Evolutionary conservation across 2,113 vertebrate genomes (phyloP).

Genomic region (Leucopsar rothschildi): DNA sequence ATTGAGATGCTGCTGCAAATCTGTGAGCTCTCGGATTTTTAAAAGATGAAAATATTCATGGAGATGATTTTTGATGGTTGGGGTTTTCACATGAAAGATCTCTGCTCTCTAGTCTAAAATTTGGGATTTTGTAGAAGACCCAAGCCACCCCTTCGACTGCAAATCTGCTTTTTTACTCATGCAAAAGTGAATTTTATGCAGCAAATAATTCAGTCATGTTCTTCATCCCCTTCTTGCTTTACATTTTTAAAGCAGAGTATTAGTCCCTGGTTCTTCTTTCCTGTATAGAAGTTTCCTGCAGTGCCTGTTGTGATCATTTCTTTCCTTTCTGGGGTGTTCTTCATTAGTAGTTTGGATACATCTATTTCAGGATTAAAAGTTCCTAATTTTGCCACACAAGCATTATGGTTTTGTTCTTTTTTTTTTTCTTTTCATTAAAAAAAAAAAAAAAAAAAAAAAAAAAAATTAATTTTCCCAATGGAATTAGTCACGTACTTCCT

Average conservation of each 20-base stretch:
- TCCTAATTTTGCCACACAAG: background rate
- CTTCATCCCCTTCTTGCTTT: background rate
- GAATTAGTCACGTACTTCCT: background rate
- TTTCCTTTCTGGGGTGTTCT: background rate
- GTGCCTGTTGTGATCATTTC: background rate
- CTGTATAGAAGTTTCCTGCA: background rate
- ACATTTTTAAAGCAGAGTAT: background rate
- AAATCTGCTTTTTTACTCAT: background rate
- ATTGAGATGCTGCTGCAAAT: background rate
- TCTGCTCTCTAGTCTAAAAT: background rate
- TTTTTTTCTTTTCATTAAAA: background rate
- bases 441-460: background rate
- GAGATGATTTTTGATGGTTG: background rate
- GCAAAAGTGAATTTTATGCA: background rate
- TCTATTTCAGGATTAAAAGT: background rate
- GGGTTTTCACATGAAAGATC: background rate
- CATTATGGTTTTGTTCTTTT: fast-evolving
- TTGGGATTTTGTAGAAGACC: background rate
- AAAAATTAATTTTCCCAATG: background rate
- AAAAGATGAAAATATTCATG: background rate
- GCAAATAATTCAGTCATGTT: background rate
- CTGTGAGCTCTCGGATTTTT: background rate
- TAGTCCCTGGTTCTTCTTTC: background rate
- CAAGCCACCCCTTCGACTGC: background rate
- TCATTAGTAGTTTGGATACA: background rate